Conservation (phyloP, 2,888 invertebrate species). For the Aspidiotus destructor region DNA sequence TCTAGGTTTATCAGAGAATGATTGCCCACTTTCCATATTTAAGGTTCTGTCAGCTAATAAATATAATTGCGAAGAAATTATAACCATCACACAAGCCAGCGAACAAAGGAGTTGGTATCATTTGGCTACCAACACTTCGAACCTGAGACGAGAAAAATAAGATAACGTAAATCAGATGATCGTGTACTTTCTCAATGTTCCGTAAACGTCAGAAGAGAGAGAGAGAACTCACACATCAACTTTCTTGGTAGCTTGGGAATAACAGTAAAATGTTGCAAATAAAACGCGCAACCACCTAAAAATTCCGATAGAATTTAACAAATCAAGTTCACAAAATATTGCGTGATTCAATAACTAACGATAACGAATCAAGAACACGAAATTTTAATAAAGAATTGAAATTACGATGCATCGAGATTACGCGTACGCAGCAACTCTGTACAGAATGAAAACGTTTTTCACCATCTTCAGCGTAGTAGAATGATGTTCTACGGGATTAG, state of each 20-base stretch:
- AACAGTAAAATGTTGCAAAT: conserved; percentile 3
- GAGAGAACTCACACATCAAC: conserved; percentile 8
- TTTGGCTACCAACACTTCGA: conserved; percentile 34
- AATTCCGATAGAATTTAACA: neutral
- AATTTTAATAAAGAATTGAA: no score
- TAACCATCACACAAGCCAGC: conserved; percentile 15
- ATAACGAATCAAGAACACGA: no score
- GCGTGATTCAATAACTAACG: neutral
- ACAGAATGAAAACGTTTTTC: no score
- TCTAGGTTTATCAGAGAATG: conserved; percentile 25
- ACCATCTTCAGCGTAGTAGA: no score
- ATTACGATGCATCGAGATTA: no score
- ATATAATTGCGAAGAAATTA: neutral
- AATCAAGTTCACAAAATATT: neutral
- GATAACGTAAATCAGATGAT: neutral
- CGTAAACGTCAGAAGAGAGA: neutral
- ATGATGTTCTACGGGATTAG: no score
- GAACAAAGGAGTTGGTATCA: conserved; percentile 35
- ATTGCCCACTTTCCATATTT: conserved; percentile 27
- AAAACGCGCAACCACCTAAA: conserved; percentile 4
- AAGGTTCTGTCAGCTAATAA: conserved; percentile 5
- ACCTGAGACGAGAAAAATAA: conserved; percentile 25
- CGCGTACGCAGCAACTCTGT: no score
- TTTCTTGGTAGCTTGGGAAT: conserved; percentile 10
- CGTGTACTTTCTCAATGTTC: neutral